Evolutionary conservation across 2,888 invertebrate species (phyloP).

Genomic region (Exocentrus adspersus): DNA sequence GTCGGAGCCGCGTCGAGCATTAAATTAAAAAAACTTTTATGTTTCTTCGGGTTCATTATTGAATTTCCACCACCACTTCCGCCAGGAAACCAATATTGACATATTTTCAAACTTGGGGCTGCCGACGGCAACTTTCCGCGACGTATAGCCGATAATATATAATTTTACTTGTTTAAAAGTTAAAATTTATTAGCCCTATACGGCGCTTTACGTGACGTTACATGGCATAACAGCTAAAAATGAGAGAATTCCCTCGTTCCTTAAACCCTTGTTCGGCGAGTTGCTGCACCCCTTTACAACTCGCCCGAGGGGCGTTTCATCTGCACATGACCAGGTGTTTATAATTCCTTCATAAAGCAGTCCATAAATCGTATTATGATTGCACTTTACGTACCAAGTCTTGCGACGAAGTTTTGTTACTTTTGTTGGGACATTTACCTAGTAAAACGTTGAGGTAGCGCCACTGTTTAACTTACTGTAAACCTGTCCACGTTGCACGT

Average conservation of each 20-base stretch:
- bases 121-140: neutral
- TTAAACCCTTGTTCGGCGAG: slow-evolving; percentile 10
- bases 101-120: slow-evolving; percentile 4
- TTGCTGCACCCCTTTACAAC: slow-evolving; percentile 3
- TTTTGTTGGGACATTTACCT: no score
- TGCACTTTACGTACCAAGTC: no score
- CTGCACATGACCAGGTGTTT: neutral
- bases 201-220: slow-evolving; percentile 21
- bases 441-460: no score
- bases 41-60: slow-evolving; percentile 9
- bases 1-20: neutral
- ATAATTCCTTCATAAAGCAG: neutral
- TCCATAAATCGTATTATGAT: neutral
- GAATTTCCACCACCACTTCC: slow-evolving; percentile 11
- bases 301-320: neutral
- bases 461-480: no score
- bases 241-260: slow-evolving; percentile 18
- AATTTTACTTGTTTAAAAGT: slow-evolving; percentile 25
- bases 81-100: slow-evolving; percentile 11
- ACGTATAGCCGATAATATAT: slow-evolving; percentile 16
- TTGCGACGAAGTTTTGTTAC: no score
- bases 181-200: slow-evolving; percentile 21
- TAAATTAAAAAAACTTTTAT: slow-evolving; percentile 14
- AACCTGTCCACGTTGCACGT: no score
- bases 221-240: slow-evolving; percentile 23